phyloP scores from a whole-genome alignment of 2,888 invertebrate genomes.

The Tipula helvola region DNA sequence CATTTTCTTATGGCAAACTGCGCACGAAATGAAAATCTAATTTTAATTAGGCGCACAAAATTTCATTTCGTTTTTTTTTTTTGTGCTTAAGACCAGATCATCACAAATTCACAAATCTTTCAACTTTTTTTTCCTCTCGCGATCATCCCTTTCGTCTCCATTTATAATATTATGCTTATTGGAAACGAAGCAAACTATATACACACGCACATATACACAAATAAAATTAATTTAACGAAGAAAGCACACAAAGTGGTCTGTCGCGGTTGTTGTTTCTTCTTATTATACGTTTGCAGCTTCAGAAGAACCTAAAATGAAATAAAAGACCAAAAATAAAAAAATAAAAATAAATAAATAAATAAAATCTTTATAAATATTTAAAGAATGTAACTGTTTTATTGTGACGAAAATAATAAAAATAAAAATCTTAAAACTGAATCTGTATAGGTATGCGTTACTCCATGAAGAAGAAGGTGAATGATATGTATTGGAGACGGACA shows the following conservation, averaged over 20 bases:
- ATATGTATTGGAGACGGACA: not conserved
- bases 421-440: not conserved
- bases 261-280: not conserved
- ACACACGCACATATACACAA: not conserved
- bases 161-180: not conserved
- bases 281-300: not conserved
- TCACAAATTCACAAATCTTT: not conserved
- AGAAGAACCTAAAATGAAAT: not conserved
- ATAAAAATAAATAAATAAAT: not conserved
- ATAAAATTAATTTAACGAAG: not conserved
- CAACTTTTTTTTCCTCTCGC: not conserved
- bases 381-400: slow-evolving; percentile 9
- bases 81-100: not conserved
- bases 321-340: not conserved
- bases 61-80: not conserved
- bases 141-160: not conserved
- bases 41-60: not conserved
- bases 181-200: not conserved
- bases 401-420: slow-evolving; percentile 6
- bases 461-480: not conserved
- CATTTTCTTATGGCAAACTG: not conserved
- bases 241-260: not conserved
- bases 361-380: slow-evolving; percentile 6
- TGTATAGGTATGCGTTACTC: not conserved
- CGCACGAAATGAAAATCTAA: not conserved